These are phyloP conservation scores for Pelobates fuscus DNA, from an alignment of 2,113 vertebrate genomes.

Conservation along the genomic window DNA sequence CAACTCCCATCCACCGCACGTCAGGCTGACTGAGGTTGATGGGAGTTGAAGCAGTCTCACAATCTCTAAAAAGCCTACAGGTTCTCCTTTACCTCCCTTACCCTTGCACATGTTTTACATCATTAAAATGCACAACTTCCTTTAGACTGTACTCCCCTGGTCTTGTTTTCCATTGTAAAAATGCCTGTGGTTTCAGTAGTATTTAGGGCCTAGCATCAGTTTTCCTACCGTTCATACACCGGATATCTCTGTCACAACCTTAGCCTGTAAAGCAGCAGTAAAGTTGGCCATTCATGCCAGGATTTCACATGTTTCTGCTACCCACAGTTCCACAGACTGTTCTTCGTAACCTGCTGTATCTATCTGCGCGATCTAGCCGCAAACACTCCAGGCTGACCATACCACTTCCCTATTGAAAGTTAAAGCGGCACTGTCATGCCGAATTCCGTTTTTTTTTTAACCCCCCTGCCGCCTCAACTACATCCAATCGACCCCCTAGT, in stretches of 20 bases:
- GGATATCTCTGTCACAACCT: conserved; percentile 40
- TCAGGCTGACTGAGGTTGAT: neutral
- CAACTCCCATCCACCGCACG: too few relatives aligned
- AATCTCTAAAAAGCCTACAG: neutral
- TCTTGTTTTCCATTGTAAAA: conserved; percentile 31
- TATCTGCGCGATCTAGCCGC: conserved; percentile 73
- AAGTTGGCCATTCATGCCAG: conserved; percentile 2
- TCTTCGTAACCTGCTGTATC: conserved; percentile 62
- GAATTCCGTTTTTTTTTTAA: too few relatives aligned
- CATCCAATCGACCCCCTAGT: too few relatives aligned
- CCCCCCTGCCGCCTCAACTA: too few relatives aligned
- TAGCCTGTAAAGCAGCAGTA: conserved; percentile 44
- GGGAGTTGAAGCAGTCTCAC: neutral
- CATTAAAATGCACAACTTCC: neutral
- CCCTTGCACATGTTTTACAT: neutral
- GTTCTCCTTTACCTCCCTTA: neutral
- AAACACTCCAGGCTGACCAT: conserved; percentile 77
- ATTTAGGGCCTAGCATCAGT: conserved; percentile 14
- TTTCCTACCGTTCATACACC: conserved; percentile 20
- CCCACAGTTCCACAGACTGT: conserved; percentile 54
- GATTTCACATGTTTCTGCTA: conserved; percentile 42
- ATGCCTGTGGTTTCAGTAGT: conserved; percentile 42
- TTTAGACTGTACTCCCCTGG: neutral
- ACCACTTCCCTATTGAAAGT: conserved; percentile 78
- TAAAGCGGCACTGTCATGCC: too few relatives aligned